A percentile compares a stretch with the other conserved stretches of the same genome.
phyloP scores from a whole-genome alignment of 2,797 vertebrate genomes.

The Adrianichthys oophorus region DNA sequence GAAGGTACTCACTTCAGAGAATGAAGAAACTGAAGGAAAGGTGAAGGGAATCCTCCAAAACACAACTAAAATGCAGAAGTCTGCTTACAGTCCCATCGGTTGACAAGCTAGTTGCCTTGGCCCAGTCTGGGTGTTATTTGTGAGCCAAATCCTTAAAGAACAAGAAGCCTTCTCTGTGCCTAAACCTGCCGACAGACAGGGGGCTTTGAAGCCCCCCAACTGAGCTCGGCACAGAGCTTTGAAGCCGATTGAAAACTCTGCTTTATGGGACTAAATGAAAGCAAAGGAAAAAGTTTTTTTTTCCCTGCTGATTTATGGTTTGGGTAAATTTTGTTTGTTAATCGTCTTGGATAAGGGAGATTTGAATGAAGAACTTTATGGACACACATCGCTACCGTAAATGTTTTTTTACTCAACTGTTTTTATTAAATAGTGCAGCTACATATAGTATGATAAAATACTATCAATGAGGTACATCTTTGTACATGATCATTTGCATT shows the following conservation, averaged over 20 bases:
- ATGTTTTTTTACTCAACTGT: too few relatives aligned
- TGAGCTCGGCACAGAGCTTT: constrained; percentile 82
- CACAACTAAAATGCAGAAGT: constrained; percentile 60
- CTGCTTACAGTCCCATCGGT: constrained; percentile 61
- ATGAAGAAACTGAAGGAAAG: constrained; percentile 29
- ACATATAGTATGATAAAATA: too few relatives aligned
- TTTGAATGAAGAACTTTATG: too few relatives aligned
- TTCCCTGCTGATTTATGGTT: constrained; percentile 32
- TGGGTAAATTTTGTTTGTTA: constrained; percentile 36
- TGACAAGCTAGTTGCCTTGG: constrained; percentile 65
- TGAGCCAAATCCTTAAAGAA: constrained; percentile 84
- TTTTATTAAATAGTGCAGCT: too few relatives aligned
- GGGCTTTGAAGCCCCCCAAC: constrained; percentile 87
- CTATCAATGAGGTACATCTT: too few relatives aligned
- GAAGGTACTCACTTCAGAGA: constrained; percentile 63
- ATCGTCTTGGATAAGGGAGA: constrained; percentile 2
- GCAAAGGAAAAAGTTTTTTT: constrained; percentile 60
- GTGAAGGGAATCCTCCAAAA: constrained; percentile 54
- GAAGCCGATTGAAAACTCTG: constrained; percentile 81
- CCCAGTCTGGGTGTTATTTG: constrained; percentile 78
- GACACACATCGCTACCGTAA: too few relatives aligned
- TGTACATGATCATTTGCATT: too few relatives aligned
- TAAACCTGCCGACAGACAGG: constrained; percentile 85
- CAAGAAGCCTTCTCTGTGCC: constrained; percentile 82
- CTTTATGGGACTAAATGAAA: constrained; percentile 74